Conservation (phyloP, 2,797 vertebrate genomes). For the Otus scops region DNA sequence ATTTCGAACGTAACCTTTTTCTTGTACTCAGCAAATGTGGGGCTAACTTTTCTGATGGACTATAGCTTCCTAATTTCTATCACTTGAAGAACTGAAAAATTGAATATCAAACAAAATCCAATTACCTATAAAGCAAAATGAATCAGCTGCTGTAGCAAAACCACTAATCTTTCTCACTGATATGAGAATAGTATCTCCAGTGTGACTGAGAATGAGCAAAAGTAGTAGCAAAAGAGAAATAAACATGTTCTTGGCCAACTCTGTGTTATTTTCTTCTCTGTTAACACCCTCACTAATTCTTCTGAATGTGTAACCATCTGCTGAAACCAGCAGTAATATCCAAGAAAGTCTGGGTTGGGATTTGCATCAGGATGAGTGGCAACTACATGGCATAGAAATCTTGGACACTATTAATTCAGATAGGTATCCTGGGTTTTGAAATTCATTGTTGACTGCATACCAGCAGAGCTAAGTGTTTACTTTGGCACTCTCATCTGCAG, state of each 20-base stretch:
- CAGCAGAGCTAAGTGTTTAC: not conserved
- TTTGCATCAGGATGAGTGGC: not conserved
- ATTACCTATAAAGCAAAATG: not conserved
- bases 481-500: not conserved
- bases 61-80: not conserved
- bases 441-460: not conserved
- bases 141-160: not conserved
- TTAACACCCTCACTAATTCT: not conserved
- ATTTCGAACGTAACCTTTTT: not conserved
- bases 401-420: not conserved
- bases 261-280: not conserved
- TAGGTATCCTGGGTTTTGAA: not conserved
- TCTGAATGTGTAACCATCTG: not conserved
- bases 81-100: not conserved
- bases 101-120: not conserved
- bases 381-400: not conserved
- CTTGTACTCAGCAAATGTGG: not conserved
- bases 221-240: not conserved
- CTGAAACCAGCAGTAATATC: not conserved
- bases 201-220: constrained; percentile 2
- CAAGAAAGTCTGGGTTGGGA: not conserved
- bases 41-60: not conserved
- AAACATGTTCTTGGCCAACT: not conserved
- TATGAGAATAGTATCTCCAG: not conserved
- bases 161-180: not conserved